Base-by-base conservation (phyloP, 2,888 invertebrate species). In the Poecilus cupreus region DNA sequence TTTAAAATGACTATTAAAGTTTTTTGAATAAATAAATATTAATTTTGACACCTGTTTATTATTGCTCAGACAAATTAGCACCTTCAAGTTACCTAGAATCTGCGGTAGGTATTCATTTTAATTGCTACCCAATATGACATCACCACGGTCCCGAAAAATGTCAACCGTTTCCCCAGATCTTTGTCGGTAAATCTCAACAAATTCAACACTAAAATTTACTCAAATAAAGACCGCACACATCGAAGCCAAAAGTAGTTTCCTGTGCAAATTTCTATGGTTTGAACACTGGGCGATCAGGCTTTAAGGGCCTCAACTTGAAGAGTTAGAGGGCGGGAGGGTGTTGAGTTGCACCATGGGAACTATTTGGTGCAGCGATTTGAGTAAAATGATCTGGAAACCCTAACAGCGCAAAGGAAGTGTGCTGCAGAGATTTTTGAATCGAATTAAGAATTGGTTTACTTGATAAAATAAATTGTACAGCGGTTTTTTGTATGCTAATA, bases 321-420 rank as follows among this genome's bases (percentile, higher is more conserved):
- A 18, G 51, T 18, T 51, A 13, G 5, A 18, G 20, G 51, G 51
- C 3, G 51, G 16, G 51, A 1, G 51, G 51, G 51, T 51, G 16
- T 18, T 6, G 5, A 18, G 18, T 51, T 51, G 51, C 10, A 39
- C 68, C 70, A 70, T 70, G 70, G 70, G 70, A 70, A 70, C 37
- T 20, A 70, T 39, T 70, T 70, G 43, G 70, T 43, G 70, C 13
- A 68, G 37, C 13, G 68, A 68, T 68, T 39, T 32, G 16, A 16
- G 70, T 70, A 70, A 70, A 70, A 39, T 18, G 70, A 70, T 70
- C 70, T 20, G 70, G 70, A 70, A 70, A 70, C 70, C 70, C 39
- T 70, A 70, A 16, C 22, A 20, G 43, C 43, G 37, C 43, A 11
- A 20, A 70, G 70, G 70, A 70, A 70, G 70, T 70, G 11, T 37